Evolutionary conservation across 2,113 vertebrate species (phyloP).

Genomic region (Burhinus oedicnemus): DNA sequence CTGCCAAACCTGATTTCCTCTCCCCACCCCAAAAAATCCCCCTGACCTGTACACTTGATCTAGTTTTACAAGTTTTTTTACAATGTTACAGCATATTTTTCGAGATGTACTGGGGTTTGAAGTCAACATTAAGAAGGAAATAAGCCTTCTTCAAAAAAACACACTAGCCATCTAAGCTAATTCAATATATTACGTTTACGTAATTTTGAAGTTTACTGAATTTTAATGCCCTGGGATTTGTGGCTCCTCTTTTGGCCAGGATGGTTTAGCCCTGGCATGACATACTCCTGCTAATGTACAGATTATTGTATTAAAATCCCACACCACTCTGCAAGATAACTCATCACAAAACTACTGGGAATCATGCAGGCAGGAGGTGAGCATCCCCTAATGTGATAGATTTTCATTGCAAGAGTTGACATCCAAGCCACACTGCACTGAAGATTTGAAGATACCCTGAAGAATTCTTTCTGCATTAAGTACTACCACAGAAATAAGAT

Average conservation of each 20-base stretch:
- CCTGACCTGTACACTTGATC: background rate
- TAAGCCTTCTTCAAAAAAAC: background rate
- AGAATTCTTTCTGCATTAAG: background rate
- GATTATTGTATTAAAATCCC: constrained; percentile 21
- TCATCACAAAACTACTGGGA: constrained; percentile 33
- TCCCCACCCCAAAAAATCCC: rapidly evolving
- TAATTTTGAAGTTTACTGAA: background rate
- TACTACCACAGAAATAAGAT: background rate
- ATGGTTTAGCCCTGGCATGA: background rate
- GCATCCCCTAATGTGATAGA: background rate
- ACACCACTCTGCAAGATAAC: background rate
- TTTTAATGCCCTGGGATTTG: constrained; percentile 24
- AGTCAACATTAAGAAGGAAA: background rate
- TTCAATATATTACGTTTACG: background rate
- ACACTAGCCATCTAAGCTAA: background rate
- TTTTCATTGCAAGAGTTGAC: background rate
- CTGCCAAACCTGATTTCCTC: background rate
- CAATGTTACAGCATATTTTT: background rate
- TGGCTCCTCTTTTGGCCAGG: background rate
- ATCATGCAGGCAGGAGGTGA: constrained; percentile 17
- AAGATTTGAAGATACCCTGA: constrained; percentile 1
- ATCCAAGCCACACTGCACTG: background rate
- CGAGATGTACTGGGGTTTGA: background rate
- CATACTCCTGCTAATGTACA: background rate
- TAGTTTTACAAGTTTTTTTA: background rate